A percentile compares a stretch with the other conserved stretches of the same genome.
Evolutionary conservation across 2,797 vertebrate genomes (phyloP).

Genomic region (Eidolon dupreanum): DNA sequence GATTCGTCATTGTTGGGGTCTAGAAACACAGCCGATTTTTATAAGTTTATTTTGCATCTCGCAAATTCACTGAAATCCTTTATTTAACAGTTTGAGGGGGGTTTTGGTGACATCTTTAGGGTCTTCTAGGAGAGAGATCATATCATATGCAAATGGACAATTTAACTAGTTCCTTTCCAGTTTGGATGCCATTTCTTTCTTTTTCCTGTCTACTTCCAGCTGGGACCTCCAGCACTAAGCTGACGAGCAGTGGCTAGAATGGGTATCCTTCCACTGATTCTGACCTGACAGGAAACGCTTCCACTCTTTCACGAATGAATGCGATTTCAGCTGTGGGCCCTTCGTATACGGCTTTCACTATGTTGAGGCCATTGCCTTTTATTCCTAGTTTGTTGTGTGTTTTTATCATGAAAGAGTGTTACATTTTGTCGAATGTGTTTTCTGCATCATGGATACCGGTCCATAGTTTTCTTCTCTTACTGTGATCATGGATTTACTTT

Average conservation of each 20-base stretch:
- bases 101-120: background rate
- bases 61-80: background rate
- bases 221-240: background rate
- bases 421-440: background rate
- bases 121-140: background rate
- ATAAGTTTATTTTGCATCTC: background rate
- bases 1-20: background rate
- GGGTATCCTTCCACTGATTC: background rate
- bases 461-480: background rate
- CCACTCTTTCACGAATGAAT: background rate
- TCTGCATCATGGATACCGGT: background rate
- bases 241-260: background rate
- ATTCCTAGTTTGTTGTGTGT: background rate
- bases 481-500: background rate
- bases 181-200: background rate
- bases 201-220: background rate
- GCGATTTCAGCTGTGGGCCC: background rate
- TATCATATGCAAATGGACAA: background rate
- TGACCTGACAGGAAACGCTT: background rate
- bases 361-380: background rate
- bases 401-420: conserved; percentile 1
- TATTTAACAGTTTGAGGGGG: background rate
- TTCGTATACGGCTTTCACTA: background rate
- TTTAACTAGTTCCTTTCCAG: background rate
- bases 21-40: background rate